phyloP scores from a whole-genome alignment of 2,888 invertebrate species.

The Stomorhina lunata region DNA sequence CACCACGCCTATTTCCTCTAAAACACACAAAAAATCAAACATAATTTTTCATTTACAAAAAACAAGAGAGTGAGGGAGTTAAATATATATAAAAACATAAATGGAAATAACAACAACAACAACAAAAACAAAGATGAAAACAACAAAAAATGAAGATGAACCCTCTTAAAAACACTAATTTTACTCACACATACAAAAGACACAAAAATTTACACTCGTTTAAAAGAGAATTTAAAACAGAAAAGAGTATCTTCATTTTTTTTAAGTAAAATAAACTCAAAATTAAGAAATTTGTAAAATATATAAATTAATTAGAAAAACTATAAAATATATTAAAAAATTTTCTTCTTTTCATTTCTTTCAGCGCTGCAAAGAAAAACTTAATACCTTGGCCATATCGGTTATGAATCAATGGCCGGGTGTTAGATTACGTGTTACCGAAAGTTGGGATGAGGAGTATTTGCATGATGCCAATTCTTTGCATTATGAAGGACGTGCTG shows the following conservation, averaged over 20 bases:
- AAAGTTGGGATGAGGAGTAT: constrained; percentile 97
- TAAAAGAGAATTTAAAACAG: constrained; percentile 14
- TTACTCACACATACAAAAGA: neutral
- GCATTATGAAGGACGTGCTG: constrained; percentile 98
- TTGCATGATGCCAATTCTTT: constrained; percentile 86
- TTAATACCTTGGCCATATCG: constrained; percentile 95
- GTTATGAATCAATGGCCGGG: constrained; percentile 99
- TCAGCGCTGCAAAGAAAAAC: constrained; percentile 97
- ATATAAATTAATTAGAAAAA: neutral
- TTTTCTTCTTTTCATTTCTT: constrained; percentile 71
- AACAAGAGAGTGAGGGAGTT: constrained; percentile 61
- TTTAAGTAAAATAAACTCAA: neutral
- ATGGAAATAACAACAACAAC: neutral
- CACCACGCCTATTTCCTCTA: constrained; percentile 43
- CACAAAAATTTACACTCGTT: neutral
- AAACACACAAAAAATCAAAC: neutral
- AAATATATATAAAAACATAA: constrained; percentile 59
- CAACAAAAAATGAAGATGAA: constrained; percentile 61
- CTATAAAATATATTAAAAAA: neutral
- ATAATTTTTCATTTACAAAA: constrained; percentile 2
- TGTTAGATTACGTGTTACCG: constrained; percentile 94
- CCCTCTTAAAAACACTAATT: constrained; percentile 17
- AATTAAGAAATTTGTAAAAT: neutral
- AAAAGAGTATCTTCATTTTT: constrained; percentile 34
- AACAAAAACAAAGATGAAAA: constrained; percentile 39